Evolutionary conservation across 2,888 invertebrate species (phyloP), one percentile per base, ranked within the genome.

Genomic region (Margaritifera margaritifera): DNA sequence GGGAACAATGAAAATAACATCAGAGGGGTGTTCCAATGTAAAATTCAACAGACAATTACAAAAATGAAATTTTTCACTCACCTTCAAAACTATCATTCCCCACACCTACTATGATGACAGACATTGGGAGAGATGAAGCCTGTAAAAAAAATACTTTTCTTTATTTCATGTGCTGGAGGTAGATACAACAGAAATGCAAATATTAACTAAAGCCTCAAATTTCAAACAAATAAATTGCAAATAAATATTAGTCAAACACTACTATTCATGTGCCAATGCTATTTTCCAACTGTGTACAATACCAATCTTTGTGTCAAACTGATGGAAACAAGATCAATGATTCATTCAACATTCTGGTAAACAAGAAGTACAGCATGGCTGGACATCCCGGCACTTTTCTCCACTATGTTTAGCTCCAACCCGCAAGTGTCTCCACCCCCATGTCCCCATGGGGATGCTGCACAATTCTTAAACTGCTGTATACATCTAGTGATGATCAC

Each of bases 71-170:
- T 56, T 62, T 58, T 53, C 50, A 66, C 78, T 58, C 71, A 86
- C 85, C 85, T 70, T 83, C 82, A 79, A 89, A 89, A 66, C 88
- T 88, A 31, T 87, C 88, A 74, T 83, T 77, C 19, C 88, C 88
- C 24, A 89, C 86, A 50, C 88, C 88, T 50, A 88, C 85, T 56
- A 88, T 88, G 71, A 88, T 88, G 59, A 88, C 86, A 6, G 87
- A 87, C 72, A 89, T 69, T 11, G 88, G 87, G 19, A 89, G 76
- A 25, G 62, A 56, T 2, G 88, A 91, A 82, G 68, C 91, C 91
- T 91, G 82, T 60, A 77, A 85, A 81, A 20, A 78, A 53, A 66
- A 51, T 56, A 15, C 24, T 19, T 22, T 56, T 22, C 2, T 56
- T 56, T 19, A 56, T 3, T 42, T 42, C 11, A 42, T 42, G 15